Evolutionary conservation across 2,888 invertebrate genomes (phyloP).

Genomic region (Asteroscopus sphinx): DNA sequence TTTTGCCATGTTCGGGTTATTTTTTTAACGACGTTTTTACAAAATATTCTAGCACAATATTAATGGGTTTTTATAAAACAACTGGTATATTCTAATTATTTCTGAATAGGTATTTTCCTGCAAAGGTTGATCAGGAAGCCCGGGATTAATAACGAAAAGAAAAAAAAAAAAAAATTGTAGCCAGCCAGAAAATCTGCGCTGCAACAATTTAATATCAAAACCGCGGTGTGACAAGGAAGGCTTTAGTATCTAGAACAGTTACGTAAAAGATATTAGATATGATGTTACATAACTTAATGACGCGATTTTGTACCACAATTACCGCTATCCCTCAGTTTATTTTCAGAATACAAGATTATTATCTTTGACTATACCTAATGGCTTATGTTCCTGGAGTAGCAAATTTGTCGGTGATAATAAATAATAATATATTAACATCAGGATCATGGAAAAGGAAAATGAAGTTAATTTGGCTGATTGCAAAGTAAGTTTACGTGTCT

Average conservation of each 20-base stretch:
- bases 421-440: background rate
- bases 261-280: constrained; percentile 11
- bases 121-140: no score
- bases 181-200: background rate
- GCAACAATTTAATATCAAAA: constrained; percentile 12
- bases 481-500: constrained; percentile 19
- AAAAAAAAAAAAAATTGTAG: background rate
- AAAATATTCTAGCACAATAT: no score
- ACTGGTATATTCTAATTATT: no score
- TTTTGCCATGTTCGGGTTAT: no score
- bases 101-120: no score
- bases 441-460: constrained; percentile 7
- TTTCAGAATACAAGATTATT: background rate
- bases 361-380: background rate
- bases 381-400: background rate
- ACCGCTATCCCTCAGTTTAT: no score
- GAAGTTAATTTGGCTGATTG: constrained; percentile 36
- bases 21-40: no score
- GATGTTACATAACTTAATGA: background rate
- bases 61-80: no score
- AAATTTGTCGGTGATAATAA: background rate
- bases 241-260: constrained; percentile 1
- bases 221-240: background rate
- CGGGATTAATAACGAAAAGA: no score
- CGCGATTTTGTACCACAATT: constrained; percentile 5